Evolutionary conservation across 2,797 vertebrate genomes (phyloP), one percentile per base, ranked within the genome.

Genomic region (Leuciscus waleckii): DNA sequence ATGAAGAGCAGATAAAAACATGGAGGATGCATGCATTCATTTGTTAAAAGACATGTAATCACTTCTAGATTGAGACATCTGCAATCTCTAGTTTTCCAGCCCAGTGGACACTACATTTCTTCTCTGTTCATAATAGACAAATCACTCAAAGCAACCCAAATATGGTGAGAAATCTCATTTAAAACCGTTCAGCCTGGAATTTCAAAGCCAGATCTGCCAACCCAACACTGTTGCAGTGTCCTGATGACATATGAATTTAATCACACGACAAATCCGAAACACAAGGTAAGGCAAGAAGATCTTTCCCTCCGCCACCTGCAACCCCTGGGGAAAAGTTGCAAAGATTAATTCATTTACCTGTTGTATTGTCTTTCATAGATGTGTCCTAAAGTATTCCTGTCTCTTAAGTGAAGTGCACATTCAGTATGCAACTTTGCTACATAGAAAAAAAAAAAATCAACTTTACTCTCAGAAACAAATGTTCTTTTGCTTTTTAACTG

Each of bases 231-330:
- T 89, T 87, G 89, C 87, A 82, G 74, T 89, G 43, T 65, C 56
- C 89, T 87, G 91, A 91, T 91, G 91, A 91, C 90, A 87, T 49
- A 78, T 68, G 87, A 79, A 77, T 90, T 88, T 89, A 90, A 92
- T 87, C 90, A 86, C 90, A 89, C 85, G 83, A 85, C 88, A 91
- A 91, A 88, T 70, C 82, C 74, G 77, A 83, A 84, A 85, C 79
- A 68, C 85, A 88, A 86, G 63, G 39, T 54, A 75, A 78, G 58
- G 81, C 83, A 82, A 58, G 87, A 88, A 74, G 85, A 79, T 79
- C 71, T 56, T 80, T 63, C 73, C 54, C 39, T 35, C 68, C 29
- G 8, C 70, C 70, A 75, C 73, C 74, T 77, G 41, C 23, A 46
- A 21, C 83, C 68, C 63, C 61, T 84, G 39, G 10, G 67, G 65